phyloP scores from a whole-genome alignment of 1,140 invertebrate genomes.

The Platyura marginata region DNA sequence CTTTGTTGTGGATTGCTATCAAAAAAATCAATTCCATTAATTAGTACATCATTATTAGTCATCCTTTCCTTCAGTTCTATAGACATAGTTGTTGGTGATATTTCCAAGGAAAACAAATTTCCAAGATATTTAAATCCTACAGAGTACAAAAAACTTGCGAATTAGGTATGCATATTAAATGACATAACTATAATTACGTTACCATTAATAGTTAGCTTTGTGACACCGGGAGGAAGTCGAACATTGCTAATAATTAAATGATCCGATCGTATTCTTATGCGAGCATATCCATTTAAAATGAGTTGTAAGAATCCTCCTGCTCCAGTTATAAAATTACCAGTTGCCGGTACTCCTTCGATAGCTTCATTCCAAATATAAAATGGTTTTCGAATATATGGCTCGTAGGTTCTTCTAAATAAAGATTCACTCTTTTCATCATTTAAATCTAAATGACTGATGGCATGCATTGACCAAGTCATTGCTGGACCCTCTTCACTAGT shows the following conservation, averaged over 20 bases:
- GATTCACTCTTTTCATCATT: constrained; percentile 20
- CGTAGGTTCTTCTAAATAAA: constrained; percentile 30
- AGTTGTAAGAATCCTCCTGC: constrained; percentile 36
- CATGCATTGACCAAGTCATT: constrained; percentile 38
- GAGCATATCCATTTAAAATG: constrained; percentile 31
- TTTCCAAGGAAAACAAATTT: too few species aligned
- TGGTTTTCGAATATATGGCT: constrained; percentile 31
- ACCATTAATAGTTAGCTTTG: neutral
- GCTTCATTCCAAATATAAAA: constrained; percentile 22
- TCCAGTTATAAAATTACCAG: constrained; percentile 34
- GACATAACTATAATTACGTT: too few species aligned
- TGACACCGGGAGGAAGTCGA: constrained; percentile 10
- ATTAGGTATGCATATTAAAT: too few species aligned
- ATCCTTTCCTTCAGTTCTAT: too few species aligned
- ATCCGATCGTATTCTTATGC: constrained; percentile 26
- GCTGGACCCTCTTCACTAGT: constrained; percentile 30
- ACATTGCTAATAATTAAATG: constrained; percentile 21
- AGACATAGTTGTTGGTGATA: too few species aligned
- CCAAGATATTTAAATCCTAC: too few species aligned
- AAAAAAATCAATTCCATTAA: too few species aligned
- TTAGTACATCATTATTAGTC: too few species aligned
- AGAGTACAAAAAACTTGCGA: too few species aligned
- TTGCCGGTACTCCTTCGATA: constrained; percentile 24
- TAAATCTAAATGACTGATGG: constrained; percentile 27
- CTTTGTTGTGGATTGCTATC: too few species aligned